Conservation (phyloP, 2,888 invertebrate species). For the Microchrysa polita region DNA sequence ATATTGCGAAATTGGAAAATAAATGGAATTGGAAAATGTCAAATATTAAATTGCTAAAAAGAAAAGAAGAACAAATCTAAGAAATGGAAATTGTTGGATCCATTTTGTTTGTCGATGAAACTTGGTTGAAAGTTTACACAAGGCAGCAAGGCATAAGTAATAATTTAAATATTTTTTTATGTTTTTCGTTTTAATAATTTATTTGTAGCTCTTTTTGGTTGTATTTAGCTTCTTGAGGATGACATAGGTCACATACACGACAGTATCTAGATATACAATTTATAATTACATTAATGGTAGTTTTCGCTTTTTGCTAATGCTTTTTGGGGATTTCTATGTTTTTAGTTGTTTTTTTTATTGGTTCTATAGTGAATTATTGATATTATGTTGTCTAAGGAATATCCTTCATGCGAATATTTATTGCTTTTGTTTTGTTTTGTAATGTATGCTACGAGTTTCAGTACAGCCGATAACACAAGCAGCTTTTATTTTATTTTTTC, state of each 20-base stretch:
- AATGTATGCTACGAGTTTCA: background rate
- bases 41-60: too few relatives aligned
- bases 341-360: background rate
- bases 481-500: background rate
- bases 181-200: background rate
- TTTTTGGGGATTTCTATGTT: background rate
- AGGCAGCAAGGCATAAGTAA: slow-evolving; percentile 39
- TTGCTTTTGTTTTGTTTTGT: too few relatives aligned
- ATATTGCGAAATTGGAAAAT: too few relatives aligned
- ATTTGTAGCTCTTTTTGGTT: background rate
- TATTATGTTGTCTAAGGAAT: background rate
- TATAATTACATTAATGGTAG: slow-evolving; percentile 6
- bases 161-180: slow-evolving; percentile 17
- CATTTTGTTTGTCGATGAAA: too few relatives aligned
- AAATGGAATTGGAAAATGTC: background rate
- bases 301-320: background rate
- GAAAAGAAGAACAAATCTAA: too few relatives aligned
- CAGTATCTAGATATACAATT: slow-evolving; percentile 15
- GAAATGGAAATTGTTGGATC: too few relatives aligned
- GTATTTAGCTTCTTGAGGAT: too few relatives aligned
- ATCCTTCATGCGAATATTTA: background rate
- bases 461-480: background rate
- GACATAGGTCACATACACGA: slow-evolving; percentile 15
- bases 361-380: slow-evolving; percentile 11
- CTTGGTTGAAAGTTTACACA: slow-evolving; percentile 31